Percentiles rank a stretch among this genome's conserved stretches.
Evolutionary conservation across 2,888 invertebrate species (phyloP).

Genomic region (Oscheius sp.): DNA sequence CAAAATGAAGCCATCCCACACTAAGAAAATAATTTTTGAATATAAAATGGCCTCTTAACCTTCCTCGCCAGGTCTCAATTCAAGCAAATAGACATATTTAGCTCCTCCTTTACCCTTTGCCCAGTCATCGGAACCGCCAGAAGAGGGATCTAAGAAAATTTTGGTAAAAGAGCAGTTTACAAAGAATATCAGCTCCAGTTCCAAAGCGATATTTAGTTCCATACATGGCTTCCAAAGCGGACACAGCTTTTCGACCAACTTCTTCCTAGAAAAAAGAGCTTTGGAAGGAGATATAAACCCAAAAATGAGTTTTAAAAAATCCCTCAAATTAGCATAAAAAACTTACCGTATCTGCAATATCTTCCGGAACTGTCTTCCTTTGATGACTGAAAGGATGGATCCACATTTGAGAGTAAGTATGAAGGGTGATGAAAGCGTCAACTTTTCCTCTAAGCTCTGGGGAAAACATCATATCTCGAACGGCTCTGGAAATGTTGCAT

Average conservation of each 20-base stretch:
- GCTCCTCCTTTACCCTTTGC: conserved; percentile 67
- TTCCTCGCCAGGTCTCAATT: conserved; percentile 69
- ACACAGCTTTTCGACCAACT: conserved; percentile 61
- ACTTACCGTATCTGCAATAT: conserved; percentile 66
- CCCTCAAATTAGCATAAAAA: no score
- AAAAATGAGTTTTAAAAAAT: background rate
- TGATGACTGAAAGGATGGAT: conserved; percentile 69
- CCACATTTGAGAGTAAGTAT: conserved; percentile 70
- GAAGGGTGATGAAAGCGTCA: conserved; percentile 69
- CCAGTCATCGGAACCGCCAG: conserved; percentile 70
- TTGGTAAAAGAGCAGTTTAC: conserved; percentile 37
- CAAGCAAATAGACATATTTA: conserved; percentile 69
- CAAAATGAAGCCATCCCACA: conserved; percentile 69
- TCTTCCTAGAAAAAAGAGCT: conserved; percentile 53
- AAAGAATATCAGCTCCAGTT: conserved; percentile 69
- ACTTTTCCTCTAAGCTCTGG: conserved; percentile 60
- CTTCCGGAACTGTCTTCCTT: conserved; percentile 60
- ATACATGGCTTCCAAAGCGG: conserved; percentile 64
- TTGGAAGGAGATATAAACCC: background rate
- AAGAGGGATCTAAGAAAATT: conserved; percentile 60
- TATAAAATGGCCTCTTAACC: conserved; percentile 37
- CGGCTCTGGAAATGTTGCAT: conserved; percentile 49
- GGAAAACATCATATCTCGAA: conserved; percentile 63
- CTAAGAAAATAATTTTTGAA: conserved; percentile 42
- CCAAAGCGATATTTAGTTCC: conserved; percentile 69